phyloP scores from a whole-genome alignment of 2,888 invertebrate species.

The Apamea epomidion region DNA sequence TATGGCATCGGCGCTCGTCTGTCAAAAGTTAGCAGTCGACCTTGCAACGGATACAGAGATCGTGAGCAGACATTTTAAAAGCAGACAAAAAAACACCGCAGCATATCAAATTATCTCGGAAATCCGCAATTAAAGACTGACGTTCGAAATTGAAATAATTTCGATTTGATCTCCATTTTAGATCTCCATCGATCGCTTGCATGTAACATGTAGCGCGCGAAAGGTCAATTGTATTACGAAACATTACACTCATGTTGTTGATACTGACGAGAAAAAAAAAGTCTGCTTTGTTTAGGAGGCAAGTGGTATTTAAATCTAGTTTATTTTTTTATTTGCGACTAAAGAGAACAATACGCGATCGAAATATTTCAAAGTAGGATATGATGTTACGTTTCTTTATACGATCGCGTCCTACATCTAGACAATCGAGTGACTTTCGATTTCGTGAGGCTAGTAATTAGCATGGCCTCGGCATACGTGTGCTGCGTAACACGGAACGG shows the following conservation, averaged over 20 bases:
- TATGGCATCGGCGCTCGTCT: conserved; percentile 64
- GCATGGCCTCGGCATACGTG: conserved; percentile 87
- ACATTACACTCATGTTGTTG: conserved; percentile 22
- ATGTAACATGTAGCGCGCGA: conserved; percentile 49
- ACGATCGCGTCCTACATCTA: conserved; percentile 81
- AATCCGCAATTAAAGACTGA: conserved; percentile 74
- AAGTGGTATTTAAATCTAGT: conserved; percentile 67
- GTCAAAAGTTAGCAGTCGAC: conserved; percentile 70
- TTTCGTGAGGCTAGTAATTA: conserved; percentile 89
- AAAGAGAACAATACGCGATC: conserved; percentile 62
- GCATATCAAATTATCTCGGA: conserved; percentile 74
- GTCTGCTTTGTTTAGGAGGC: conserved; percentile 50
- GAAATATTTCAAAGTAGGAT: conserved; percentile 70
- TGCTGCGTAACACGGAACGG: conserved; percentile 85
- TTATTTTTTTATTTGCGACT: conserved; percentile 37
- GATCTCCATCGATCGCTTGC: conserved; percentile 22
- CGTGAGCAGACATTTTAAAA: conserved; percentile 71
- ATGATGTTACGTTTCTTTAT: conserved; percentile 78
- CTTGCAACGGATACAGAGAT: conserved; percentile 75
- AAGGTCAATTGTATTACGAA: conserved; percentile 70
- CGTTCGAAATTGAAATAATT: conserved; percentile 39
- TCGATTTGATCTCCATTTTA: conserved; percentile 71
- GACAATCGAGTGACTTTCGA: conserved; percentile 84
- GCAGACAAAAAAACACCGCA: conserved; percentile 70
- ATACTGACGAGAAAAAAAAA: conserved; percentile 27